Percentiles rank a stretch among this genome's conserved stretches.
Evolutionary conservation across 2,797 vertebrate genomes (phyloP).

Genomic region (Paratrypauchen microcephalus): DNA sequence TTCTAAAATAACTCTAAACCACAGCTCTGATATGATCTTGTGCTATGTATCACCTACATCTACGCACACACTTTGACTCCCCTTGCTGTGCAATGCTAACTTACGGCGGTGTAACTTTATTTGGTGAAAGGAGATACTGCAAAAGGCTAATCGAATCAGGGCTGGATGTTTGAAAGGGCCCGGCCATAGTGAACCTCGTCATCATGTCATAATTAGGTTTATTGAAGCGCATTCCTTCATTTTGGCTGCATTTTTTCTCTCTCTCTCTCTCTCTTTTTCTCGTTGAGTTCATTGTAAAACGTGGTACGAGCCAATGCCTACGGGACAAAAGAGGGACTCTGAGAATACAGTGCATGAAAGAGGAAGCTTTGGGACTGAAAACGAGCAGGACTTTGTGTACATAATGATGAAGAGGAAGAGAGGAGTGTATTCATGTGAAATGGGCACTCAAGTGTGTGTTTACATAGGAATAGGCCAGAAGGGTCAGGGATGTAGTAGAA

Average conservation of each 20-base stretch:
- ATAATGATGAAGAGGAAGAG: constrained; percentile 87
- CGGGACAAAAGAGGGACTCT: constrained; percentile 92
- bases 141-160: constrained; percentile 98
- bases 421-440: constrained; percentile 83
- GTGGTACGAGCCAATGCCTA: constrained; percentile 91
- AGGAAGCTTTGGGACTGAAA: constrained; percentile 95
- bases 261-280: constrained; percentile 40
- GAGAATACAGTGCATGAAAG: constrained; percentile 97
- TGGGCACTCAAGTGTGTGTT: constrained; percentile 36
- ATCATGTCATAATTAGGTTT: constrained; percentile 99
- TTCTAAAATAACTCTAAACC: not conserved
- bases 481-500: too few species aligned
- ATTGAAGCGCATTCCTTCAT: constrained; percentile 98
- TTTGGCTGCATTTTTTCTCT: constrained; percentile 91
- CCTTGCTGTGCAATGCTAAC: constrained; percentile 90
- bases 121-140: constrained; percentile 98
- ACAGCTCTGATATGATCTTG: not conserved
- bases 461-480: too few species aligned
- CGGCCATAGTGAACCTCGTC: constrained; percentile 97
- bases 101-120: constrained; percentile 97
- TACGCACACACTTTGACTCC: constrained; percentile 77
- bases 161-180: constrained; percentile 90
- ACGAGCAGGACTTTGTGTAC: constrained; percentile 97
- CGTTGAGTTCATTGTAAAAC: constrained; percentile 86
- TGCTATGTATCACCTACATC: not conserved